Conservation (phyloP, 2,888 invertebrate genomes). For the Merodon equestris region DNA sequence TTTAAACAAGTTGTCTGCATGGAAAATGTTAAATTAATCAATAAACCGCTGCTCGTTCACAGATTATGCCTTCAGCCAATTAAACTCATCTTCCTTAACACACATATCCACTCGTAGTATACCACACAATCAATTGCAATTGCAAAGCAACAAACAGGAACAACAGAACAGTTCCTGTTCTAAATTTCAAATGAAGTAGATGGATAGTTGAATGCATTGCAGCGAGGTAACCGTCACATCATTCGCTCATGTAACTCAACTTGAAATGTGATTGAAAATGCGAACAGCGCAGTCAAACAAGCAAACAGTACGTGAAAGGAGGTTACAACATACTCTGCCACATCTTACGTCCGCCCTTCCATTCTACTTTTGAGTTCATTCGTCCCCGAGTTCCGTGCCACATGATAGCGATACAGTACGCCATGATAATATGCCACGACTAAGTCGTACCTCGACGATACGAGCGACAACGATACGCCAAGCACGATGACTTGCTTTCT, state of each 20-base stretch:
- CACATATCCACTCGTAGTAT: too few relatives aligned
- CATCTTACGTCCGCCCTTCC: constrained; percentile 1
- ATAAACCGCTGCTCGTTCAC: too few relatives aligned
- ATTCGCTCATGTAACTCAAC: constrained; percentile 50
- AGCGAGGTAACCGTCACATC: constrained; percentile 37
- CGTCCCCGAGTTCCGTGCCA: constrained; percentile 2
- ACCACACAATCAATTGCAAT: not conserved
- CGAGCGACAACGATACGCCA: constrained; percentile 17
- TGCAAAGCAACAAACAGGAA: not conserved
- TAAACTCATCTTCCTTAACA: not conserved
- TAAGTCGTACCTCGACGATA: not conserved
- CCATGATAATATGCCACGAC: not conserved
- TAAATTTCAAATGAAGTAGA: constrained; percentile 40
- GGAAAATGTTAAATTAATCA: too few relatives aligned
- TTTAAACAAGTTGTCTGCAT: too few relatives aligned
- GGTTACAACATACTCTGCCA: constrained; percentile 17
- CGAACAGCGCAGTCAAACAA: constrained; percentile 56
- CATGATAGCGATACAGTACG: not conserved
- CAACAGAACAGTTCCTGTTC: constrained; percentile 9
- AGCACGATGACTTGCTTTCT: constrained; percentile 35
- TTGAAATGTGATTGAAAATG: constrained; percentile 58
- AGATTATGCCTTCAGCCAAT: not conserved
- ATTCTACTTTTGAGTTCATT: not conserved
- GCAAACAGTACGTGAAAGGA: constrained; percentile 26
- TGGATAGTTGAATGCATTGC: constrained; percentile 18